Evolutionary conservation across 2,113 vertebrate genomes (phyloP).

Genomic region (Cynocephalus volans): DNA sequence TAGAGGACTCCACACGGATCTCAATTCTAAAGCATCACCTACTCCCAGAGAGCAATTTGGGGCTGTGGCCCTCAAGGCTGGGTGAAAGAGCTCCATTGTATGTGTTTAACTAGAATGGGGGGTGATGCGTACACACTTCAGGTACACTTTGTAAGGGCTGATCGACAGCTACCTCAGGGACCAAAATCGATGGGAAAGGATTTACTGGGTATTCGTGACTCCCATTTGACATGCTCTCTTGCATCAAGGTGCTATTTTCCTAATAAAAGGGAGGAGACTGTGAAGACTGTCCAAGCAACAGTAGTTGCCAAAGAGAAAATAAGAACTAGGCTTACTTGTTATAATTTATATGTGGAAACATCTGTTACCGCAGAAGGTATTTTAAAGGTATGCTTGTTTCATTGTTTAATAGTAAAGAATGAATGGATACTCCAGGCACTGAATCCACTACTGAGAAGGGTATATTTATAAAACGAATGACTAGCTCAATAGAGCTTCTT

Average conservation of each 20-base stretch:
- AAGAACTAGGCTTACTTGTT: neutral
- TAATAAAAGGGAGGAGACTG: neutral
- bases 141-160: neutral
- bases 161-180: conserved; percentile 67
- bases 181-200: neutral
- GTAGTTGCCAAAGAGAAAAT: conserved; percentile 64
- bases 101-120: neutral
- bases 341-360: neutral
- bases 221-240: accelerated
- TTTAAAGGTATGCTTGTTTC: neutral
- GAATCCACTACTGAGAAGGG: neutral
- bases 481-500: neutral
- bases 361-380: neutral
- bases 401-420: neutral
- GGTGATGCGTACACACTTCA: neutral
- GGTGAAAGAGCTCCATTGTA: neutral
- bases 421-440: accelerated
- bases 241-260: neutral
- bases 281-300: conserved; percentile 42
- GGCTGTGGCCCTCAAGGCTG: neutral
- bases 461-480: neutral
- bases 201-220: neutral
- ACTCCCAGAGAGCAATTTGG: neutral
- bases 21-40: neutral
- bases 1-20: neutral